phyloP scores from a whole-genome alignment of 2,113 vertebrate genomes.

The Gobio gobio region DNA sequence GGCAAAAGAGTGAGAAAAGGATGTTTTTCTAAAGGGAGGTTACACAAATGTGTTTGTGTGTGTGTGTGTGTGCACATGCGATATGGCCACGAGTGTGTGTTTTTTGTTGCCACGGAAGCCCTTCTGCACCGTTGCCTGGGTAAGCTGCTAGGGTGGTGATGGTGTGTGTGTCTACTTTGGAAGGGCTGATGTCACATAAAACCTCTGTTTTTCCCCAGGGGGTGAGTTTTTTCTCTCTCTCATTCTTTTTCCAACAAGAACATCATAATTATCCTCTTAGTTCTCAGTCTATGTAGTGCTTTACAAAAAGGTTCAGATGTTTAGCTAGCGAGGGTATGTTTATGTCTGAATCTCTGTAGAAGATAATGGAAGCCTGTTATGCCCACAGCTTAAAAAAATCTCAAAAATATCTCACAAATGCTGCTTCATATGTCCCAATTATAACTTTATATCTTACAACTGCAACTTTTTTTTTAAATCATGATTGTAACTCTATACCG shows the following conservation, averaged over 20 bases:
- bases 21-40: conserved; percentile 56
- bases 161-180: conserved; percentile 73
- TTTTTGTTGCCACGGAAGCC: conserved; percentile 55
- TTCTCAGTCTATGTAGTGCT: not conserved
- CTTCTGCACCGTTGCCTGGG: conserved; percentile 67
- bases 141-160: conserved; percentile 68
- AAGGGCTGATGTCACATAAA: conserved; percentile 77
- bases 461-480: not conserved
- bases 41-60: not conserved
- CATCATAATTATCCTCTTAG: conserved; percentile 31
- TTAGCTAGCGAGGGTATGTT: not conserved
- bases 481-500: not conserved
- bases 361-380: not conserved
- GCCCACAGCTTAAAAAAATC: not conserved
- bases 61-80: not conserved
- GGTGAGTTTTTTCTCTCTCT: conserved; percentile 50
- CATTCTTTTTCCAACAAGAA: not conserved
- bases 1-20: conserved; percentile 62
- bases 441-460: not conserved
- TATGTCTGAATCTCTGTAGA: not conserved
- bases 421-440: not conserved
- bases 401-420: not conserved
- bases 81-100: not conserved
- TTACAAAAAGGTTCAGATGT: not conserved
- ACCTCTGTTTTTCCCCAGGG: conserved; percentile 61